Conservation (phyloP, 2,797 vertebrate species). For the Leptoclinus maculatus region DNA sequence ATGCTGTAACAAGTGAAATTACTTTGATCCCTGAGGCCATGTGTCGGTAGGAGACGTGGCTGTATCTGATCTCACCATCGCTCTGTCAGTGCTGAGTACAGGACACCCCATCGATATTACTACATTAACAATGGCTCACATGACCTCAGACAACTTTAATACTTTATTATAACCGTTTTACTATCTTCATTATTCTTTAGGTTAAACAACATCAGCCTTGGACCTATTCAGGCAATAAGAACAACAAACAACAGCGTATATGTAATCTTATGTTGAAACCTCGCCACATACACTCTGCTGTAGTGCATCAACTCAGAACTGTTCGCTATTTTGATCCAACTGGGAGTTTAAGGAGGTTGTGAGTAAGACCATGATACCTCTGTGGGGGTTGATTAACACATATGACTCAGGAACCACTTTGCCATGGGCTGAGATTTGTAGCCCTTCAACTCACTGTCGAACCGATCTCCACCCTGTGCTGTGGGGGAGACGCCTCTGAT, state of each 20-base stretch:
- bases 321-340: neutral
- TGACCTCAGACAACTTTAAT: neutral
- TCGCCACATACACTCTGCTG: neutral
- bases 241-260: neutral
- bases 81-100: too few species aligned
- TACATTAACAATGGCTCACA: neutral
- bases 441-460: constrained; percentile 5
- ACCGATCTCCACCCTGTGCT: neutral
- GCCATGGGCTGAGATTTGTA: constrained; percentile 18
- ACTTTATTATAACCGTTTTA: neutral
- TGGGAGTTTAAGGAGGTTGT: constrained; percentile 19
- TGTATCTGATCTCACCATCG: too few species aligned
- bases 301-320: neutral
- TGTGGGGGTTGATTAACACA: constrained; percentile 28
- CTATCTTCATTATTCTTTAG: neutral
- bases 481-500: neutral
- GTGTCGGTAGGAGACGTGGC: too few species aligned
- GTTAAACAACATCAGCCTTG: too few species aligned
- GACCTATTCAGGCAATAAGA: neutral
- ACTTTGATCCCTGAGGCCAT: too few species aligned
- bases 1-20: too few species aligned
- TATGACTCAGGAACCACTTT: constrained; percentile 17
- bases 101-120: too few species aligned
- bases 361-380: constrained; percentile 20
- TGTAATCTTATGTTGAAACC: neutral